Evolutionary conservation across 1,140 invertebrate genomes (phyloP), one percentile per base, ranked within the genome.

Genomic region (Hesperophylax magnus): DNA sequence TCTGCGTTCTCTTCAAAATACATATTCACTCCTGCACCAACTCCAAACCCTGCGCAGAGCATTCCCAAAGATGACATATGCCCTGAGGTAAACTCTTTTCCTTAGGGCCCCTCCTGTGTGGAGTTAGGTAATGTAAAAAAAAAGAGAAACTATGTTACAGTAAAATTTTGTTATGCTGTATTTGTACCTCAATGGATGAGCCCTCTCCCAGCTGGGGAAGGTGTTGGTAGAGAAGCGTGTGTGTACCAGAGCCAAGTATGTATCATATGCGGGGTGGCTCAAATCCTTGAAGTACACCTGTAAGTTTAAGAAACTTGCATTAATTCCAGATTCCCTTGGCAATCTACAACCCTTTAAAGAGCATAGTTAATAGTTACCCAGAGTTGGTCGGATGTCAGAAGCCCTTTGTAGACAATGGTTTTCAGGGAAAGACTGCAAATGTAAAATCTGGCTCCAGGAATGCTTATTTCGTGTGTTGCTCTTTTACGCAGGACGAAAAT

Each of bases 221-320:
- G 98, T 99, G 89, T 99, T 99, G 63, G 98, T 99, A 2, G 98
- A 99, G 91, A 99, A 99, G 81, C 93, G 92, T 20, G 98, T 99
- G 87, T 99, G 98, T 1, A 99, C 97, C 85, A 99, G 88, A 24
- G 98, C 97, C 85, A 99, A 86, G 87, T 99, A 98, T 0, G 98
- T 98, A 84, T 97, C 95, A 88, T 96, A 99, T 56, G 95, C 93
- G 2, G 96, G 94, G 89, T 98, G 90, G 82, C 85, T 86, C 24
- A 94, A 87, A 86, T 94, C 93, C 74, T 91, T 91, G 86, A 93
- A 94, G 86, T 93, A 93, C 24, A 91, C 89, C 89, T 90, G 77
- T 18, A 63, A 80, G 74, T 58, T 47, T 14, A 8, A 47, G 39
- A 47, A 9, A 47, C 11, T 47, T 47, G 39, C 11, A 47, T 47